These are phyloP conservation scores for Etheostoma nigrum DNA, from an alignment of 2,797 vertebrate species.

Conservation along the genomic window DNA sequence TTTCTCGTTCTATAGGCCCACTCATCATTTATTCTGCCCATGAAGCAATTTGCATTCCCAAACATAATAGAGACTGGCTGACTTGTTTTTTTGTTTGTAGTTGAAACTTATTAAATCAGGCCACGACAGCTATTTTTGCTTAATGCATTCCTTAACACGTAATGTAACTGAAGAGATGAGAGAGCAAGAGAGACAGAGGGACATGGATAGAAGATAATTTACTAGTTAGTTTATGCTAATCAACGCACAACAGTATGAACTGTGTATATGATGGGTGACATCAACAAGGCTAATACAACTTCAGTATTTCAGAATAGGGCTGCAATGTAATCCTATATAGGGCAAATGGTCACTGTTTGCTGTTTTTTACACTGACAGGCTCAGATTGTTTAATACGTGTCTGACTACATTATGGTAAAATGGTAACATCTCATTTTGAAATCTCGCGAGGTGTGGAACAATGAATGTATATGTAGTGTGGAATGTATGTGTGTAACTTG, in stretches of 20 bases:
- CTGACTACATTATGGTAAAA: too few relatives aligned
- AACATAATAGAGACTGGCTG: slow-evolving; percentile 24
- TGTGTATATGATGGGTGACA: slow-evolving; percentile 37
- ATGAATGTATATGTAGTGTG: too few relatives aligned
- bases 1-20: slow-evolving; percentile 39
- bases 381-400: too few relatives aligned
- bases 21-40: slow-evolving; percentile 42
- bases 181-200: background rate
- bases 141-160: slow-evolving; percentile 24
- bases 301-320: too few relatives aligned
- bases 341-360: too few relatives aligned
- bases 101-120: slow-evolving; percentile 40
- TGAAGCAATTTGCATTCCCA: slow-evolving; percentile 41
- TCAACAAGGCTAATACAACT: slow-evolving; percentile 54
- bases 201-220: background rate
- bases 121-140: background rate
- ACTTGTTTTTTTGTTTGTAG: background rate
- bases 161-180: slow-evolving; percentile 1
- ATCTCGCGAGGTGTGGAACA: too few relatives aligned
- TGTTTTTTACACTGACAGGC: too few relatives aligned
- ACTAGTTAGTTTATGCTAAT: slow-evolving; percentile 17
- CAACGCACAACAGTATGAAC: background rate
- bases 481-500: too few relatives aligned
- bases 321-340: too few relatives aligned
- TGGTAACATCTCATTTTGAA: too few relatives aligned